Base-by-base conservation (phyloP, 2,888 invertebrate genomes). In the Theristus sp. region DNA sequence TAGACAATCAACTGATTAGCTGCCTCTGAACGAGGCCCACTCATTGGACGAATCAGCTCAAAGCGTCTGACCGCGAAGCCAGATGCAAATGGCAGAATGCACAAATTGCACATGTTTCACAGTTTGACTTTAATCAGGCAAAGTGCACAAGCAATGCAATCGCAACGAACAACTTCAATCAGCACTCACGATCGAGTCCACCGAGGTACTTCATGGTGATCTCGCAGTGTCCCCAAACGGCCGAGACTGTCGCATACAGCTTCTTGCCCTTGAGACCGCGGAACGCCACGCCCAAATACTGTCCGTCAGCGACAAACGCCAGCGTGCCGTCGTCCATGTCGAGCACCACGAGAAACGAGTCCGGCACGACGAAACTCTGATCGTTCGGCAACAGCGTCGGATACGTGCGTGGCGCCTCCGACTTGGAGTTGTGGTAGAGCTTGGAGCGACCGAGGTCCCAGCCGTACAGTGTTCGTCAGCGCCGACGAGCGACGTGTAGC, bases 201-300 rank as follows among this genome's bases (percentile, higher is more conserved):
- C 94, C 94, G 71, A 96, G 86, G 77, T 98, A 98, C 77, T 86
- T 86, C 87, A 98, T 94, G 66, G 93, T 93, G 75, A 98, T 94
- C 81, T 98, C 98, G 73, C 96, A 98, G 79, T 98, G 96, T 64
- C 96, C 96, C 96, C 96, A 98, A 26, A 98, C 98, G 60, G 96
- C 94, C 67, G 91, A 93, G 66, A 98, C 94, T 71, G 96, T 89
- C 66, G 96, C 96, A 80, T 93, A 91, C 6, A 73, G 60, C 28
- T 91, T 94, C 78, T 90, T 87, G 69, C 96, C 96, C 77, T 93
- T 89, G 69, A 98, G 83, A 60, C 93, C 94, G 70, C 89, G 82
- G 81, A 96, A 96, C 68, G 98, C 98, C 68, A 96, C 86, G 64
- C 98, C 98, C 61, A 80, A 69, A 66, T 75, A 79, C 79, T 91